Base-by-base conservation (phyloP, 2,888 invertebrate species). In the Drosophila paracracens region DNA sequence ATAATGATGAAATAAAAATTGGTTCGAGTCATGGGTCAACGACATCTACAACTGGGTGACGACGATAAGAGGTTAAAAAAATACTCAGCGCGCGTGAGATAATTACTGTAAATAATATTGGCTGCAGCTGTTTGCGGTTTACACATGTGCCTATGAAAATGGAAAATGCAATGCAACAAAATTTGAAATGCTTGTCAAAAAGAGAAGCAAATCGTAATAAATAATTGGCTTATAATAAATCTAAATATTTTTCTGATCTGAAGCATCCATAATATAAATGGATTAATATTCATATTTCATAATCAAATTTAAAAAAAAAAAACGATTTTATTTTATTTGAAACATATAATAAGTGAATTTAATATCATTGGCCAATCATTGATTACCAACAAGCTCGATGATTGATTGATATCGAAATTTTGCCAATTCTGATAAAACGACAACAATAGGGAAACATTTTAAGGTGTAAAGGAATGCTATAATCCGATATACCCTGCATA, bases 1-100 rank as follows among this genome's bases (percentile, higher is more conserved):
- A 25, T 36, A 54, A 46, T 36, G 29, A 25, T 33, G 16, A 66
- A 16, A 31, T 31, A 21, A 27, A 70, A 50, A 50, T 52, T 27
- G 36, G 27, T 61, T 18, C n/a, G 10, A n/a, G 27, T 36, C 33
- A 31, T 36, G 56, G 79, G 74, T 79, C 63, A 74, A 61, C 33
- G 60, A 74, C 74, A 60, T 68, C 35, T 40, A 13, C 18, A 58
- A 53, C 40, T 38, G 10, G 38, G 8, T 11, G 43, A 65, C 40
- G 25, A 6, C n/a, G 43, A 65, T 54, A 51, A 53, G 18, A 57
- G 38, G 51, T 60, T 59, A 16, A 66, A 43, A 38, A 59, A 58
- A 58, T 36, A 43, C 31, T 40, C 33, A 31, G 36, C 29, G 36
- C 43, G 48, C 29, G 48, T 67, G 35, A 61, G 53, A 62, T 59